Base-by-base conservation (phyloP, 92 coral and sea anemone species). In the Metridium senile region DNA sequence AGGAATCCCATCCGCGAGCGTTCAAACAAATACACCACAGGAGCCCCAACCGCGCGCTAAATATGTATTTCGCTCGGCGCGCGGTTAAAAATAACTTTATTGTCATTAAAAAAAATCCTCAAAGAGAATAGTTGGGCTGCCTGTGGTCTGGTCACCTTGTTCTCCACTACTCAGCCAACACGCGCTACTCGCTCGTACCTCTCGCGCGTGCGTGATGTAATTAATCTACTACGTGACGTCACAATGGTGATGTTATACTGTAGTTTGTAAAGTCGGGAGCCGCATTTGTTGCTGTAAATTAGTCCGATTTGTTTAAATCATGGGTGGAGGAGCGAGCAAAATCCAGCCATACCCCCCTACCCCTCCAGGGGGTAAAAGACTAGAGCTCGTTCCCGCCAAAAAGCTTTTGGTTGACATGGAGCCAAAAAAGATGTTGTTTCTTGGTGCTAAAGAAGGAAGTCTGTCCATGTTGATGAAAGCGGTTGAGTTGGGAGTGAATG, bases 381-480 rank as follows among this genome's bases (percentile, higher is more conserved):
- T 77, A 11, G 49, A 73, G 31, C 19, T 45, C 26, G 58, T 65
- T 28, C 82, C 82, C 10, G 65, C 46, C 43, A 66, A 43, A 65
- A 79, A 79, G 45, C 66, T 56, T 1, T 7, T 79, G 4, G 13
- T 34, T 1, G 68, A 79, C 0, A 79, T 79, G 84, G 76, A 69
- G 31, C 70, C 76, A 30, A 66, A 71, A 57, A 79, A 79, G 46
- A 79, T 68, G 84, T 62, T 79, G 1, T 79, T 79, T 34, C 64
- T 79, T 33, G 84, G 84, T 0, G 76, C 84, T 1, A 69, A 33
- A 31, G 65, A 71, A 33, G 84, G 84, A 13, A 79, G 84, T 39
- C 51, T 35, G 59, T 32, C 62, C 19, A 1, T 79, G 68, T 31
- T 79, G 4, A 16, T 69, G 28, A 39, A 58, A 11, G 84, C 84